Evolutionary conservation across 2,113 vertebrate species (phyloP), one percentile per base, ranked within the genome.

Genomic region (Apteryx mantelli): DNA sequence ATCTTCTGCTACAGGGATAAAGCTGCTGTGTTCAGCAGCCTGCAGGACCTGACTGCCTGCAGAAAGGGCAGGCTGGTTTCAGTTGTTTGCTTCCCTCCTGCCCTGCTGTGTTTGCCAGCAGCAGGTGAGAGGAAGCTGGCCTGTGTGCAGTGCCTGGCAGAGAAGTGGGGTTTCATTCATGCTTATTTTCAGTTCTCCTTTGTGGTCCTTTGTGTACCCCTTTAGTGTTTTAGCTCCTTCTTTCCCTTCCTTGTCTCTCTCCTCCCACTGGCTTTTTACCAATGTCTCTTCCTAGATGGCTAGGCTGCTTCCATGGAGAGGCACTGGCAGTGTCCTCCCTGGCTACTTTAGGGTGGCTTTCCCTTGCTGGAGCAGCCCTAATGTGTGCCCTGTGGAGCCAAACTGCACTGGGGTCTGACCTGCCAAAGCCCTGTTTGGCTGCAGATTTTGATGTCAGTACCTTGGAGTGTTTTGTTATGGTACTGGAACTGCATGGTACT

Each of bases 351-450:
- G 70, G 3, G 16, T 60, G 42, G 28, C 16, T 40, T 91, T 74
- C 66, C 66, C 64, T 48, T 34, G 32, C 66, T 50, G 44, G 14
- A 75, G 34, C 42, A 44, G 38, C 82, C 20, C 22, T 61, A 80
- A 56, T n/a, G 24, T 0, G 0, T 75, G 36, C 11, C 18, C 22
- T 42, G 4, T 1, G 1, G n/a, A 80, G 66, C 46, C 68, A 52
- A 40, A 56, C 13, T 30, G 11, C n/a, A 14, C 80, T 40, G 50
- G 21, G 9, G 5, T 76, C 80, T n/a, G 42, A 86, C 50, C 50
- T 78, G 19, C 64, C 58, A 21, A 71, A 34, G 36, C 68, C 64
- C 40, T 71, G 4, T 36, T 63, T 60, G 50, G 20, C 64, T 87
- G 34, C 32, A 46, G 13, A 13, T 53, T 91, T 26, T 11, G 22